These are phyloP conservation scores for Antechinus stuartii DNA, from an alignment of 2,113 vertebrate species.

Conservation along the genomic window DNA sequence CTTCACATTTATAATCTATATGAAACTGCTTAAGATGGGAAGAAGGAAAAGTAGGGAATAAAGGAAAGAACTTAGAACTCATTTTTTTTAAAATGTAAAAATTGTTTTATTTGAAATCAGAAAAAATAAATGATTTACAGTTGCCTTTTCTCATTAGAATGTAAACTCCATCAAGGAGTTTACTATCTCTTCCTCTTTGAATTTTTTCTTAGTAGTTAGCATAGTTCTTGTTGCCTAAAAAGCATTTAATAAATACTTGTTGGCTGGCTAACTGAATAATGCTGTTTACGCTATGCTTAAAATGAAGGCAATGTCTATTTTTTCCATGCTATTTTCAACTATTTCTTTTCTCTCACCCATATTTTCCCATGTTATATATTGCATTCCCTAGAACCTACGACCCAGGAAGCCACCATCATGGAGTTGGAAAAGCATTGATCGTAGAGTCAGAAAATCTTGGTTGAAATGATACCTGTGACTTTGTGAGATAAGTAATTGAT, in stretches of 20 bases:
- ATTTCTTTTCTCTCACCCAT: not conserved
- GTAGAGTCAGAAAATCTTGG: not conserved
- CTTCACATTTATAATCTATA: not conserved
- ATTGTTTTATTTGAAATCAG: not conserved
- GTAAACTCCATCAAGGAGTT: not conserved
- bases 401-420: not conserved
- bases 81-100: not conserved
- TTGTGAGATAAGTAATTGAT: too few relatives aligned
- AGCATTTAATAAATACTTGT: not conserved
- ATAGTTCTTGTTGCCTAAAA: not conserved
- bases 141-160: not conserved
- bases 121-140: not conserved
- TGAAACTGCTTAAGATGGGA: not conserved
- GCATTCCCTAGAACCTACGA: not conserved
- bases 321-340: not conserved
- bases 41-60: not conserved
- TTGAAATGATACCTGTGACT: not conserved
- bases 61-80: not conserved
- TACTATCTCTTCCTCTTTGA: not conserved
- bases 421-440: not conserved
- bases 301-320: not conserved
- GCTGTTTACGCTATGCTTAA: not conserved
- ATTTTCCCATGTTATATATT: not conserved
- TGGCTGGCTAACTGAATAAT: not conserved
- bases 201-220: not conserved